phyloP scores from a whole-genome alignment of 2,113 vertebrate genomes.

The Peromyscus californicus region DNA sequence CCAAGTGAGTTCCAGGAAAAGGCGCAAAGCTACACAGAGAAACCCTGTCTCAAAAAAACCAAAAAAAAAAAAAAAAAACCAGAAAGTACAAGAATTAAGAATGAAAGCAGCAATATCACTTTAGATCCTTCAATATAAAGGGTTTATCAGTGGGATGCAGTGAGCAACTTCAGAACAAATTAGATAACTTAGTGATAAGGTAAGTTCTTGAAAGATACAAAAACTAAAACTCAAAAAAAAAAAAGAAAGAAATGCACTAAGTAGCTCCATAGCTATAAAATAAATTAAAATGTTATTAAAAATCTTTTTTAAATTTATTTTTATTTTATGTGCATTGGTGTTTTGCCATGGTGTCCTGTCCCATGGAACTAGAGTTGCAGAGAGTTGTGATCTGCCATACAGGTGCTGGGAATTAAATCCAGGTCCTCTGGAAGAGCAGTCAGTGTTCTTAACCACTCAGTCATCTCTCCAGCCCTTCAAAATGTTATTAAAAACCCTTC shows the following conservation, averaged over 20 bases:
- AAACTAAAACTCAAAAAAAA: not conserved
- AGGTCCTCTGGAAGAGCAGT: not conserved
- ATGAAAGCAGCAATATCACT: not conserved
- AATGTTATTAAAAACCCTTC: not conserved
- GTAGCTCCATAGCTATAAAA: not conserved
- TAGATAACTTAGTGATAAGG: not conserved
- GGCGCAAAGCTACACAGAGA: no score
- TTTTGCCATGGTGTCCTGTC: not conserved
- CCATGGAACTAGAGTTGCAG: not conserved
- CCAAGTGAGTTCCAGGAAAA: no score
- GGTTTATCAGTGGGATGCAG: not conserved
- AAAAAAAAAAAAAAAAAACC: no score
- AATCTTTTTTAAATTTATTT: not conserved
- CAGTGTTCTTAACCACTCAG: not conserved
- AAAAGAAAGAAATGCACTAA: not conserved
- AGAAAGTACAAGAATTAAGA: not conserved
- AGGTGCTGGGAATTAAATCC: not conserved
- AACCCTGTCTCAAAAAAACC: no score
- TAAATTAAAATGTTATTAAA: not conserved
- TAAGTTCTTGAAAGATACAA: not conserved
- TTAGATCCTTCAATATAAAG: not conserved
- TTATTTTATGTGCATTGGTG: not conserved
- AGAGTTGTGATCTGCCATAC: not conserved
- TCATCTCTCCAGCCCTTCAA: not conserved
- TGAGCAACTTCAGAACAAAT: not conserved